A percentile compares a stretch with the other conserved stretches of the same genome.
Evolutionary conservation across 2,888 invertebrate genomes (phyloP).

Genomic region (Watsonalla binaria): DNA sequence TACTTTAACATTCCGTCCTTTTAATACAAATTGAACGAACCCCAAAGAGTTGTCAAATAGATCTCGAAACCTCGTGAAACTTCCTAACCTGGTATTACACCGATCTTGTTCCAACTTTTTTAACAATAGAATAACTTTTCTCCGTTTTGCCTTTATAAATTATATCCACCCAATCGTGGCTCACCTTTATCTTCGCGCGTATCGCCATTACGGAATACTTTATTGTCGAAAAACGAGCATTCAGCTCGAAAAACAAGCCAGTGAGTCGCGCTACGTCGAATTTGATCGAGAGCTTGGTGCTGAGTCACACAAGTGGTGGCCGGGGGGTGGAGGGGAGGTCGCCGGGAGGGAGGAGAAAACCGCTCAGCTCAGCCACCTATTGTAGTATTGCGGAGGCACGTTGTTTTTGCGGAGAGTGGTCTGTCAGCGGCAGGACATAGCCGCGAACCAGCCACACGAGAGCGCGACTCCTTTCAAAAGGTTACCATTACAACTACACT

Average conservation of each 20-base stretch:
- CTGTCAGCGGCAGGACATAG: conserved; percentile 60
- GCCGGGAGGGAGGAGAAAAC: conserved; percentile 39
- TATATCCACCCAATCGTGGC: conserved; percentile 36
- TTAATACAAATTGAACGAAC: conserved; percentile 9
- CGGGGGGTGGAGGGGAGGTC: conserved; percentile 20
- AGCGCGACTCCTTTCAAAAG: conserved; percentile 37
- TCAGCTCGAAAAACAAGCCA: conserved; percentile 64
- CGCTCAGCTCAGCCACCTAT: conserved; percentile 66
- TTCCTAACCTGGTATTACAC: conserved; percentile 27
- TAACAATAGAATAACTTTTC: conserved; percentile 42
- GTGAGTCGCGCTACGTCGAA: conserved; percentile 60
- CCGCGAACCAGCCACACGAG: conserved; percentile 37
- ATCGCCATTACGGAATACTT: conserved; percentile 54
- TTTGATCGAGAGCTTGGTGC: conserved; percentile 66
- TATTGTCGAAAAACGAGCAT: conserved; percentile 51
- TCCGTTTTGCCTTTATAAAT: conserved; percentile 26
- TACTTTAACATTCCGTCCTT: background rate
- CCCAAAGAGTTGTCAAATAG: conserved; percentile 30
- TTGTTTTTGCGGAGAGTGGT: conserved; percentile 68
- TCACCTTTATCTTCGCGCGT: conserved; percentile 52
- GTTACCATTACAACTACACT: conserved; percentile 11
- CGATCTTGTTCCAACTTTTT: conserved; percentile 37
- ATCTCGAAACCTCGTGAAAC: conserved; percentile 31
- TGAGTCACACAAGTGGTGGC: conserved; percentile 66
- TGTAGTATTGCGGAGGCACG: conserved; percentile 67